A percentile compares a stretch with the other conserved stretches of the same genome.
Conservation (phyloP, 1,140 invertebrate species). For the Drosophila kanapiae region DNA sequence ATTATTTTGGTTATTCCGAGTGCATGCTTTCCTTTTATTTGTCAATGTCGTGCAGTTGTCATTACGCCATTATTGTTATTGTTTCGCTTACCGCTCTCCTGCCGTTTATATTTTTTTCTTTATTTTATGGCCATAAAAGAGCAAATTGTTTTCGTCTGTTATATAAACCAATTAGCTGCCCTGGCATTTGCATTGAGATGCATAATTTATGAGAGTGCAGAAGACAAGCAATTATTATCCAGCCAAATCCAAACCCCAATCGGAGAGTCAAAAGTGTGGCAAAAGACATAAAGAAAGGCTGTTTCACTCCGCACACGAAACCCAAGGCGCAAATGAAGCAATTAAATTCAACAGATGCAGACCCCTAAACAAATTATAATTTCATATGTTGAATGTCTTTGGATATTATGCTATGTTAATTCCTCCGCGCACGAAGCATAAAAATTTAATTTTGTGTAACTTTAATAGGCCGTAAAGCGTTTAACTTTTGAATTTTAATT, state of each 20-base stretch:
- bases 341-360: constrained; percentile 73
- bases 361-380: constrained; percentile 34
- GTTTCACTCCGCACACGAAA: constrained; percentile 4
- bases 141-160: constrained; percentile 36
- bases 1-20: constrained; percentile 53
- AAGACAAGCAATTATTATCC: constrained; percentile 35
- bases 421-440: constrained; percentile 17
- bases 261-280: constrained; percentile 51
- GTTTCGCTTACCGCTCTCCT: constrained; percentile 37
- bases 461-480: constrained; percentile 56
- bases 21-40: constrained; percentile 59
- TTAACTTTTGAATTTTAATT: constrained; percentile 57
- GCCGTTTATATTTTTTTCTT: too few relatives aligned
- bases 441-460: constrained; percentile 64
- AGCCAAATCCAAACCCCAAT: constrained; percentile 18
- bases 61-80: constrained; percentile 68
- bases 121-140: constrained; percentile 30
- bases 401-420: constrained; percentile 37
- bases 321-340: constrained; percentile 74
- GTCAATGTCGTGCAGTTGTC: constrained; percentile 68
- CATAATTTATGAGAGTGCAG: constrained; percentile 79
- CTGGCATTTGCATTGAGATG: constrained; percentile 72
- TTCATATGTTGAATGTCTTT: constrained; percentile 31
- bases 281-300: constrained; percentile 44
- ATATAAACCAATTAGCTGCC: constrained; percentile 75